Base-by-base conservation (phyloP, 2,113 vertebrate species). In the Astur gentilis region DNA sequence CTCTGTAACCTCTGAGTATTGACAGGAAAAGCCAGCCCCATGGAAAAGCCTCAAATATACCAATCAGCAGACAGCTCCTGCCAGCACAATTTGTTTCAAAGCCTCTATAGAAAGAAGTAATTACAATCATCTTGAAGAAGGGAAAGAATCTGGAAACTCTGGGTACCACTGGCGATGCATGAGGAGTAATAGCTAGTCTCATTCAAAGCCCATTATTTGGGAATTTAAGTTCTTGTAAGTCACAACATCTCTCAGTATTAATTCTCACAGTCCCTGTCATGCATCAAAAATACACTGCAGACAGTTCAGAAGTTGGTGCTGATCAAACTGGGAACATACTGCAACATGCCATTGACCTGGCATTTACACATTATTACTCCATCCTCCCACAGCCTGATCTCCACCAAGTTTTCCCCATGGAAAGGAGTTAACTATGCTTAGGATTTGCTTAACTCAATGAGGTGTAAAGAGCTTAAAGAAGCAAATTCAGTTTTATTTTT, bases 11-110 rank as follows among this genome's bases (percentile, higher is more conserved):
- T 55, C 54, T 64, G 52, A 9, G 67, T 47, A 95, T 32, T 91
- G 69, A 95, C 77, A 94, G 79, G 76, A 95, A 97, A 96, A 95
- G n/a, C 54, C 70, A 95, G 64, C 12, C 36, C 49, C 70, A 76
- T 42, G 47, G 66, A 96, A 97, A 92, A 78, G 25, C 67, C 47
- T 87, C 55, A 88, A 84, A 88, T 40, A 72, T 17, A 83, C 31
- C 88, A 81, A 92, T 62, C 58, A 76, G 36, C n/a, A 83, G 79
- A 62, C 20, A 88, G 64, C 50, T 97, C 64, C 93, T 92, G n/a
- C 84, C 54, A 96, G 73, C 66, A 93, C 13, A 19, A 83, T 75
- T 42, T 91, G 45, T 73, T 95, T 93, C 66, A 78, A 82, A 92
- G 45, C 16, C 42, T 95, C 82, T 94, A 85, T 25, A 96, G 75